phyloP scores from a whole-genome alignment of 2,113 vertebrate species.

The Cryptoleucopteryx plumbea region DNA sequence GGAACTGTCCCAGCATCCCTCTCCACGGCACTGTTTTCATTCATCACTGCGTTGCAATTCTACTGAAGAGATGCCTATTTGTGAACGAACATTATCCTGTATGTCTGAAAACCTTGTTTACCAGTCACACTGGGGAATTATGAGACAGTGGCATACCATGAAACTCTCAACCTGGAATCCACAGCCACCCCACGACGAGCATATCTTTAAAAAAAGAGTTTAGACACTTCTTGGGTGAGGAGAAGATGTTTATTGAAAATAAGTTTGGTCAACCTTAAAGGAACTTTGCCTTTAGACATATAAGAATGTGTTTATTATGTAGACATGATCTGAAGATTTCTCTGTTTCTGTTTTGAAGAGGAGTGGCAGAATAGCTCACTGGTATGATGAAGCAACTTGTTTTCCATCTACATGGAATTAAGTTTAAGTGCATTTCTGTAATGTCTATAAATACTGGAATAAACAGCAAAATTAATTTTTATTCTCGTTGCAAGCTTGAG shows the following conservation, averaged over 20 bases:
- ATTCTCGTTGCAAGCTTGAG: neutral
- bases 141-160: neutral
- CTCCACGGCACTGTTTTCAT: fast-evolving
- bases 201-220: neutral
- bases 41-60: neutral
- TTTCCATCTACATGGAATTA: neutral
- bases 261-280: neutral
- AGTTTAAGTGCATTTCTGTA: neutral
- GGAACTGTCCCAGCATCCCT: neutral
- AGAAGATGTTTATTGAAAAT: neutral
- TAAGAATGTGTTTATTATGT: neutral
- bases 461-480: neutral
- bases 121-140: neutral
- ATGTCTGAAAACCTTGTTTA: neutral
- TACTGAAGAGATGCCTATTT: neutral
- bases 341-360: conserved; percentile 35
- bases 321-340: neutral
- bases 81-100: neutral
- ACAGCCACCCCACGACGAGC: fast-evolving
- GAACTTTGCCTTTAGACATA: neutral
- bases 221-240: neutral
- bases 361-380: neutral
- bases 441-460: neutral
- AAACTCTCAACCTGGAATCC: neutral
- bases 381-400: neutral